Conservation (phyloP, 1,140 invertebrate genomes). For the Leptinotarsa lineolata region DNA sequence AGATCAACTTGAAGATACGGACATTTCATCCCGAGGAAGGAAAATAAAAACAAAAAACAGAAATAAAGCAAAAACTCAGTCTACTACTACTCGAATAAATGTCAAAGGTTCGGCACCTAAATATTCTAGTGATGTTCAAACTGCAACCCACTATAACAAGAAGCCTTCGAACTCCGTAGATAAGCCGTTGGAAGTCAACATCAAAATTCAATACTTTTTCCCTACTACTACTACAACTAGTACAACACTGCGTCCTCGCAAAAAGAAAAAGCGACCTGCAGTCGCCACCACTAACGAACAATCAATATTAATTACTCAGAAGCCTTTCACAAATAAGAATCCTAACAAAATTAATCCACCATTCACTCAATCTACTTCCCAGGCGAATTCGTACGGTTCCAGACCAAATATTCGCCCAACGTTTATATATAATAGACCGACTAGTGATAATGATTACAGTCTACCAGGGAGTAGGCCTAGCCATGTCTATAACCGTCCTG, state of each 20-base stretch:
- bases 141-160: constrained; percentile 22
- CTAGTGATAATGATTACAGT: constrained; percentile 11
- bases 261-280: constrained; percentile 32
- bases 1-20: constrained; percentile 30
- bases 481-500: background rate
- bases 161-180: constrained; percentile 19
- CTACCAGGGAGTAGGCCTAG: background rate
- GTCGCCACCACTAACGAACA: background rate
- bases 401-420: constrained; percentile 15
- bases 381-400: background rate
- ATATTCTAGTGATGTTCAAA: background rate
- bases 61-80: constrained; percentile 6
- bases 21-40: constrained; percentile 8
- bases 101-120: background rate
- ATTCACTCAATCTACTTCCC: constrained; percentile 24
- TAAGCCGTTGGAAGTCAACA: constrained; percentile 49
- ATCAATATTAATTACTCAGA: background rate
- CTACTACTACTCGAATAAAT: constrained; percentile 10
- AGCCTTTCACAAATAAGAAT: background rate
- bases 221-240: constrained; percentile 29
- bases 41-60: constrained; percentile 25
- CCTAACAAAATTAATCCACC: background rate
- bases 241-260: constrained; percentile 21
- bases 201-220: constrained; percentile 50
- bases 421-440: constrained; percentile 36